Evolutionary conservation across 1,140 invertebrate genomes (phyloP), one percentile per base, ranked within the genome.

Genomic region (Microplitis mediator): DNA sequence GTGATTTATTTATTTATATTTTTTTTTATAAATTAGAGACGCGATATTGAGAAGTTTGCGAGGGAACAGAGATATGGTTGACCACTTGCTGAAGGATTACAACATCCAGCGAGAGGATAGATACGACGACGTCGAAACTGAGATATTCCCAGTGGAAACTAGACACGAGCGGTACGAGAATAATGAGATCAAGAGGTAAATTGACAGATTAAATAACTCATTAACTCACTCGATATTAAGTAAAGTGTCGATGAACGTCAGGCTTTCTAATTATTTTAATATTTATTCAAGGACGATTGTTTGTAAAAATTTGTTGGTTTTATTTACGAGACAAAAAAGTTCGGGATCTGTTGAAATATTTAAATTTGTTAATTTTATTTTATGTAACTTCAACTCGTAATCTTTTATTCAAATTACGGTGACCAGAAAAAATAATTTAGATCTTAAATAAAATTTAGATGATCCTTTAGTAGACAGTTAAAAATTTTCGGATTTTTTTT

Each of bases 21-120:
- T 54, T 62, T 78, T 78, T 35, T 75, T 61, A 45, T 35, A 61
- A 87, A 86, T 16, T 82, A 95, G 93, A 52, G 92, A 94, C 60
- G 91, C 91, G n/a, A 95, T 95, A 77, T 83, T 92, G 70, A 90
- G 91, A 76, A 93, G 92, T 52, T 91, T 95, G 70, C 87, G 91
- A 11, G 86, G 90, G 3, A 92, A 94, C 81, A 90, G 91, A 77
- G 90, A 91, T 36, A 91, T 92, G 56, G 90, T 93, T 35, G 87
- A 90, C 1, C 91, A 91, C 1, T 84, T 95, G 50, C 84, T 94
- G 39, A 90, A 93, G 5, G 93, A 94, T 79, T 92, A 83, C 61
- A 87, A 85, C 73, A 65, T 80, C 3, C 80, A 85, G 64, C 81
- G 84, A 71, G 66, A 68, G 13, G 77, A 75, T 11, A 76, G 73